phyloP scores from a whole-genome alignment of 2,888 invertebrate species.

The Caenorhabditis doughertyi region DNA sequence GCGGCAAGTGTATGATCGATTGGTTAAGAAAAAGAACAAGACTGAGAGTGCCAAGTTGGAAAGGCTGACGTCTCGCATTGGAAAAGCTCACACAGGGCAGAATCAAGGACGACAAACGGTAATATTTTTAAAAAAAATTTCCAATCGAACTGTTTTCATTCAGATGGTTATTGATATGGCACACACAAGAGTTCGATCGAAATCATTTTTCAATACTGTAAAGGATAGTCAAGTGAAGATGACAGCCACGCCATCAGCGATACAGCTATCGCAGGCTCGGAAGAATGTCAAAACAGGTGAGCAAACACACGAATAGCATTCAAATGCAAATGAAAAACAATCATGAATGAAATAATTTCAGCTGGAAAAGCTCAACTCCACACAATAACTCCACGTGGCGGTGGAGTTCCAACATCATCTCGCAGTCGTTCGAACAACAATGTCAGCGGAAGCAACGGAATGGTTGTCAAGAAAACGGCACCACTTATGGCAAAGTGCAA shows the following conservation, averaged over 20 bases:
- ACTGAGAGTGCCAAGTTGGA: constrained; percentile 50
- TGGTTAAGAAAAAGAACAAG: constrained; percentile 30
- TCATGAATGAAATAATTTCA: constrained; percentile 14
- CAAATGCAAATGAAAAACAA: background rate
- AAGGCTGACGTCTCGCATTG: constrained; percentile 32
- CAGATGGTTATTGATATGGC: constrained; percentile 61
- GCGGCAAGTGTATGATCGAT: constrained; percentile 54
- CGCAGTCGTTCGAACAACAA: constrained; percentile 2
- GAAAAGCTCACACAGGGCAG: constrained; percentile 15
- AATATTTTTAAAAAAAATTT: too few species aligned
- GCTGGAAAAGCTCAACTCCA: constrained; percentile 49
- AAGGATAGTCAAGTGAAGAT: constrained; percentile 44
- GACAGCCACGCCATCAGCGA: constrained; percentile 45
- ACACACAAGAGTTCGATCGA: constrained; percentile 38
- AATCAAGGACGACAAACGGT: constrained; percentile 44
- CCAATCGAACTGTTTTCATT: too few species aligned
- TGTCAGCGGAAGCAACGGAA: background rate
- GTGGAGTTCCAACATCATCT: constrained; percentile 9
- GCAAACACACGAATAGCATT: background rate
- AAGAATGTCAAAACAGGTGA: constrained; percentile 56
- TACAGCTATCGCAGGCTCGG: constrained; percentile 51
- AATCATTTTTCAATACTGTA: constrained; percentile 30
- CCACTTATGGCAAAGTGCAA: constrained; percentile 61
- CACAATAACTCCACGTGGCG: constrained; percentile 39
- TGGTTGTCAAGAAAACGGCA: constrained; percentile 40